phyloP scores from a whole-genome alignment of 2,888 invertebrate genomes.

The Xestia xanthographa region DNA sequence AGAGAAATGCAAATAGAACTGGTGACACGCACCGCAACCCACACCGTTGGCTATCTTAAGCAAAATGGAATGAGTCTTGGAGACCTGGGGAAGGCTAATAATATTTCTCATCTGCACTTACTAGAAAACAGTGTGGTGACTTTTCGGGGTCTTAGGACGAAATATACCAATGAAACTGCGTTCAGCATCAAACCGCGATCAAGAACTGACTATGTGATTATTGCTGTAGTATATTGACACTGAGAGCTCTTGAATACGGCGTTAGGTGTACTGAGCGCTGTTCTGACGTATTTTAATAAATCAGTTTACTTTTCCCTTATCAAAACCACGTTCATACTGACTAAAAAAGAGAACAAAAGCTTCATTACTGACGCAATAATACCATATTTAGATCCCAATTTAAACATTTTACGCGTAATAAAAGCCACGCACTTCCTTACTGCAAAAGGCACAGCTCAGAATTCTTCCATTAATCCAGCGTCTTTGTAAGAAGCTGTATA shows the following conservation, averaged over 20 bases:
- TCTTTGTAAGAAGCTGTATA: conserved; percentile 41
- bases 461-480: conserved; percentile 28
- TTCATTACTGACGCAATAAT: conserved; percentile 35
- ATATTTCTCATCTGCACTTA: neutral
- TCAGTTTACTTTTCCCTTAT: neutral
- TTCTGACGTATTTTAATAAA: conserved; percentile 7
- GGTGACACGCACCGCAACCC: neutral
- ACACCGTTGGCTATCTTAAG: neutral
- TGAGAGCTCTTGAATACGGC: neutral
- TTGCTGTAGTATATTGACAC: neutral
- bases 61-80: neutral
- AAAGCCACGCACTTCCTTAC: conserved; percentile 39
- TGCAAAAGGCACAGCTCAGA: conserved; percentile 35
- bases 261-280: neutral
- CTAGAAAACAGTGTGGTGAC: neutral
- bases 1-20: conserved; percentile 21
- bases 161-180: neutral
- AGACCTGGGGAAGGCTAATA: neutral
- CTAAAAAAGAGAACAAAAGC: conserved; percentile 40
- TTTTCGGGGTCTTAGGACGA: neutral
- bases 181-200: neutral
- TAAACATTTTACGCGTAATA: conserved; percentile 17
- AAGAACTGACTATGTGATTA: neutral
- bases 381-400: conserved; percentile 47
- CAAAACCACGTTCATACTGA: neutral